A percentile compares a stretch with the other conserved stretches of the same genome.
Conservation (phyloP, 2,888 invertebrate genomes). For the Notodonta dromedarius region DNA sequence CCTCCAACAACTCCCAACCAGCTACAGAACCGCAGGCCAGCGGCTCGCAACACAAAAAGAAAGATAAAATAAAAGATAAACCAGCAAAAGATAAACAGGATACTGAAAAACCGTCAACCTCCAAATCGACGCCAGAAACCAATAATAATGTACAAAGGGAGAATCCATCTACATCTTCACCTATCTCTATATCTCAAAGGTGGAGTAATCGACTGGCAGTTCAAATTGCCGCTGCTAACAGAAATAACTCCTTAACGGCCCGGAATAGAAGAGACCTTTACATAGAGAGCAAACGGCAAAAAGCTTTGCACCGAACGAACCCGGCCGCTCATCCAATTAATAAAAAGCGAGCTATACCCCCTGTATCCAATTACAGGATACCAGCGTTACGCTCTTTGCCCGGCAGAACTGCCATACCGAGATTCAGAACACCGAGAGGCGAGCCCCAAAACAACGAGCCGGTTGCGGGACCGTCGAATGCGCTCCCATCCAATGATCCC, state of each 20-base stretch:
- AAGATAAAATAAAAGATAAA: constrained; percentile 18
- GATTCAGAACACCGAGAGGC: constrained; percentile 38
- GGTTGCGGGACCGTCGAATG: constrained; percentile 63
- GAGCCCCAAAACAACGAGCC: constrained; percentile 55
- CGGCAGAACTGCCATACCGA: constrained; percentile 36
- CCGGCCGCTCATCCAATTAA: constrained; percentile 68
- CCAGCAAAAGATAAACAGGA: constrained; percentile 18
- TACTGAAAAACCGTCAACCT: constrained; percentile 37
- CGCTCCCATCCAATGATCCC: constrained; percentile 34
- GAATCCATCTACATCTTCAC: constrained; percentile 35
- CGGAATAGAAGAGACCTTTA: constrained; percentile 70
- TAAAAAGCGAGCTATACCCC: constrained; percentile 62
- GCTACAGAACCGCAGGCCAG: constrained; percentile 11
- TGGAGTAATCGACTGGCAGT: constrained; percentile 78
- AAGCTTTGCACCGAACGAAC: constrained; percentile 74
- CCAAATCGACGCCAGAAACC: constrained; percentile 30
- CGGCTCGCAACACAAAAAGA: constrained; percentile 23
- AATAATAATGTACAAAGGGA: constrained; percentile 30
- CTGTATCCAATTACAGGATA: constrained; percentile 68
- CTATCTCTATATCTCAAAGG: constrained; percentile 44
- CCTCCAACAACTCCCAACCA: constrained; percentile 31
- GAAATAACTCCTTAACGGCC: constrained; percentile 72
- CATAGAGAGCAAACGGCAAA: constrained; percentile 65
- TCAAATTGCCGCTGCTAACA: constrained; percentile 76
- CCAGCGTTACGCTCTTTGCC: constrained; percentile 65